These are phyloP conservation scores for Hemiprocne comata DNA, from an alignment of 2,113 vertebrate genomes.

Conservation along the genomic window DNA sequence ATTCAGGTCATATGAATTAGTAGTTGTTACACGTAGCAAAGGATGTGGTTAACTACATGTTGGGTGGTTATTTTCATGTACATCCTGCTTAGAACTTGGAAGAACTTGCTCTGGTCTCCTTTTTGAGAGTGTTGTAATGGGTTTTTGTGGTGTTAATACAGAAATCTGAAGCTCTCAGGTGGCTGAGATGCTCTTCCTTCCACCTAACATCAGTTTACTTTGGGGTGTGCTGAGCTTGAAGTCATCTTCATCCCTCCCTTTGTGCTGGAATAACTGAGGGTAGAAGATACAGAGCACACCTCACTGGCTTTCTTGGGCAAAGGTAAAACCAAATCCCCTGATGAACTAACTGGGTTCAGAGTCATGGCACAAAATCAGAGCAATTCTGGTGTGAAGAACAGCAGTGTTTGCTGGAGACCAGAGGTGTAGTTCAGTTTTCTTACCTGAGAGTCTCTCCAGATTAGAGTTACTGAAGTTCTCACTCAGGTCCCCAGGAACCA, in stretches of 20 bases:
- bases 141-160: neutral
- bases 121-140: neutral
- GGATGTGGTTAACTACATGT: neutral
- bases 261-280: neutral
- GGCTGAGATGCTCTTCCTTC: neutral
- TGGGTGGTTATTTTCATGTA: neutral
- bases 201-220: accelerated
- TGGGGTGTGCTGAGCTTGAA: neutral
- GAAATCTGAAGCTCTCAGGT: neutral
- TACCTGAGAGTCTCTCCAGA: neutral
- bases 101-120: neutral
- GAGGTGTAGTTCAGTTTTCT: neutral
- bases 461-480: neutral
- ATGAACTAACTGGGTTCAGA: neutral
- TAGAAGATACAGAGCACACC: neutral
- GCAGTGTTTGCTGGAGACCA: neutral
- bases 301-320: neutral
- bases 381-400: neutral
- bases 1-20: neutral
- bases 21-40: neutral
- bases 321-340: neutral
- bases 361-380: neutral
- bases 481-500: neutral
- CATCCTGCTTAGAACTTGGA: neutral
- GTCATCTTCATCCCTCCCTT: neutral